phyloP scores from a whole-genome alignment of 2,113 vertebrate species.

The Crypturellus undulatus region DNA sequence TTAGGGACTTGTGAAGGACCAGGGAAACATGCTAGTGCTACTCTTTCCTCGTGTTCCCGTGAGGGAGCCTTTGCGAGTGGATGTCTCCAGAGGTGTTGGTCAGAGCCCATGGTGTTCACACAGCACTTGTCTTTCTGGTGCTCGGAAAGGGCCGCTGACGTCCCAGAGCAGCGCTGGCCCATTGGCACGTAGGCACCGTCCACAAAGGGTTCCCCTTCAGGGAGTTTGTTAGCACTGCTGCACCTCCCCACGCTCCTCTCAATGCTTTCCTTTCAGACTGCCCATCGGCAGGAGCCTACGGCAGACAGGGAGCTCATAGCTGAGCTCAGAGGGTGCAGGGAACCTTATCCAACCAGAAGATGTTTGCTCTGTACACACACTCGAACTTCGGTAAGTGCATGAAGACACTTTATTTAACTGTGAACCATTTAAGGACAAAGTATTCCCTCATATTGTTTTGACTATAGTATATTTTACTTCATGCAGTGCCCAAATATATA shows the following conservation, averaged over 20 bases:
- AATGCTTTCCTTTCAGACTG: background rate
- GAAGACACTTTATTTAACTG: background rate
- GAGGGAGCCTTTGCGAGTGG: background rate
- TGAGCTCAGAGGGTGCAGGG: background rate
- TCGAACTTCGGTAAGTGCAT: background rate
- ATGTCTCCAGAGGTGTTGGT: background rate
- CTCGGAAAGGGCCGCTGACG: background rate
- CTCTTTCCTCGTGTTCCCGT: background rate
- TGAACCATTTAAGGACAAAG: background rate
- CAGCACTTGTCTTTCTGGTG: background rate
- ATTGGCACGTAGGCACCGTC: background rate
- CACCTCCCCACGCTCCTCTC: background rate
- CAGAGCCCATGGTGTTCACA: background rate
- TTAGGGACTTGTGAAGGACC: background rate
- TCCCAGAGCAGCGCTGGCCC: background rate
- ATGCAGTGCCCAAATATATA: background rate
- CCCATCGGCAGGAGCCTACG: background rate
- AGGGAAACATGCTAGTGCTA: accelerated
- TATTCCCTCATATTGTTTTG: background rate
- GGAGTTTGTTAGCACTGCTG: background rate
- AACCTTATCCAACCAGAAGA: background rate
- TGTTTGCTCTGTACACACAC: background rate
- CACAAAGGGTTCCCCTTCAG: background rate
- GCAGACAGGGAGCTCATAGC: background rate
- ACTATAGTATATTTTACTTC: background rate